Evolutionary conservation across 2,797 vertebrate species (phyloP).

Genomic region (Vipera ursinii): DNA sequence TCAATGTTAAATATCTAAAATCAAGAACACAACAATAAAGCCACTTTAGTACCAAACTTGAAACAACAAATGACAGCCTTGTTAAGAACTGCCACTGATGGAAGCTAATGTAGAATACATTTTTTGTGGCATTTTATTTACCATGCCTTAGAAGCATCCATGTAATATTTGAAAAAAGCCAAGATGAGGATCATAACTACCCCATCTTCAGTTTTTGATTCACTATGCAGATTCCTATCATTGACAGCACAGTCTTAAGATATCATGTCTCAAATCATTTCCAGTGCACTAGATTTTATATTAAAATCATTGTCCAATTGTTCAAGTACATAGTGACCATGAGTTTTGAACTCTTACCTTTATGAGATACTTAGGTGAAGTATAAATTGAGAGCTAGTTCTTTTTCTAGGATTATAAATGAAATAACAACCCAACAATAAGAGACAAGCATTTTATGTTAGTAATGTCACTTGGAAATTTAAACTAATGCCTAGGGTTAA

Average conservation of each 20-base stretch:
- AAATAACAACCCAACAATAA: neutral
- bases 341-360: neutral
- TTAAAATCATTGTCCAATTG: neutral
- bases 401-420: neutral
- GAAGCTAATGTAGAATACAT: neutral
- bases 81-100: neutral
- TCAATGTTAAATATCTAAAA: neutral
- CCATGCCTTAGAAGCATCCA: neutral
- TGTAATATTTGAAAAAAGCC: neutral
- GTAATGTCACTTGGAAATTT: neutral
- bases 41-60: neutral
- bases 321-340: neutral
- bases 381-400: neutral
- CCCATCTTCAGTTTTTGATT: neutral
- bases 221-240: neutral
- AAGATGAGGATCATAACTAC: neutral
- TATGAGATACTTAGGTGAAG: neutral
- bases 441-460: neutral
- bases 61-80: neutral
- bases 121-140: neutral
- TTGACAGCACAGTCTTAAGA: neutral
- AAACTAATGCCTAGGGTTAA: neutral
- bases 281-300: neutral
- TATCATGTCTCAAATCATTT: neutral
- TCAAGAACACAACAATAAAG: neutral